Percentiles rank a stretch among this genome's conserved stretches.
These are phyloP conservation scores for Falco berigora DNA, from an alignment of 2,797 vertebrate species.

Conservation along the genomic window DNA sequence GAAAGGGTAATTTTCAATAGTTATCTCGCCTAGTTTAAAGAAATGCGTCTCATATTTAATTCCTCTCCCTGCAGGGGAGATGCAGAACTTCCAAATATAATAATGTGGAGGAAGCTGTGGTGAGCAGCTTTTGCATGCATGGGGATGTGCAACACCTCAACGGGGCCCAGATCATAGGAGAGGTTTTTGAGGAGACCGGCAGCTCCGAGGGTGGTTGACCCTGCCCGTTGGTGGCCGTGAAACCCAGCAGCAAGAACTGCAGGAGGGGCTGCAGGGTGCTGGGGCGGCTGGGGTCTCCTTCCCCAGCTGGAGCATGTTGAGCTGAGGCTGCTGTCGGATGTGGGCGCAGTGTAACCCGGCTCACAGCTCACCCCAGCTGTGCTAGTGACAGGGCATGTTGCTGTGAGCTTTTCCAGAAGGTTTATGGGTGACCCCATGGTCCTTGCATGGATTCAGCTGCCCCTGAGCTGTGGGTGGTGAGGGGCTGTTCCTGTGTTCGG, in stretches of 20 bases:
- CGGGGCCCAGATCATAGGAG: not conserved
- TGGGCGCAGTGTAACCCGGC: fast-evolving
- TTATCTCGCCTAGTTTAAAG: not conserved
- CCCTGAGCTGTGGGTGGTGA: not conserved
- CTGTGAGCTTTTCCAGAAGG: not conserved
- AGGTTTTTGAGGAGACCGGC: not conserved
- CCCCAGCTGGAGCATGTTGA: not conserved
- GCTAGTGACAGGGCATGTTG: fast-evolving
- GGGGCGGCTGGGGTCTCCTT: not conserved
- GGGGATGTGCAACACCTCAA: not conserved
- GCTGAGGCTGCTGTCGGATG: not conserved
- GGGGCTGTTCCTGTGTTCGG: not conserved
- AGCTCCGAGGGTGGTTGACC: not conserved
- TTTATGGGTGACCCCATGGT: not conserved
- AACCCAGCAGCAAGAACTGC: not conserved
- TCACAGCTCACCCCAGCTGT: not conserved
- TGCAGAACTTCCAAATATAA: not conserved
- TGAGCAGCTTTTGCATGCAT: not conserved
- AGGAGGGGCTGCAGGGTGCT: not conserved
- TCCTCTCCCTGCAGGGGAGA: not conserved
- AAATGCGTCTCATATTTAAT: not conserved
- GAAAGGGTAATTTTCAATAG: not conserved
- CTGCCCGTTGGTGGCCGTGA: not conserved
- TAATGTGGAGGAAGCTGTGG: not conserved
- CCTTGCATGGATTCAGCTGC: not conserved